Conservation (phyloP, 2,888 invertebrate genomes). For the Aspidapion aeneum region DNA sequence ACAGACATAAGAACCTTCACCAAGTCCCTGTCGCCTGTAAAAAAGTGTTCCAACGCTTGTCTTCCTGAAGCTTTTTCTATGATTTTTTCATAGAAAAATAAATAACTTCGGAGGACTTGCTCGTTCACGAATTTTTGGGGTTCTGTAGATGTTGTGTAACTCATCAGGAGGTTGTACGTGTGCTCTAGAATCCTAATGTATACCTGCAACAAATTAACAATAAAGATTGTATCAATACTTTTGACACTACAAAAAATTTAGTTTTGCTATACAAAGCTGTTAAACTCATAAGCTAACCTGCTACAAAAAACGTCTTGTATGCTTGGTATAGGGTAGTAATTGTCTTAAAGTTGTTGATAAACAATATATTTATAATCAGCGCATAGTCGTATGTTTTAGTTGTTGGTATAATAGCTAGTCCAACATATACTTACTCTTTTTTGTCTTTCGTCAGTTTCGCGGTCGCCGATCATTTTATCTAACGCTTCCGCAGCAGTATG, state of each 20-base stretch:
- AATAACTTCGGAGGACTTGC: slow-evolving; percentile 61
- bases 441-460: slow-evolving; percentile 63
- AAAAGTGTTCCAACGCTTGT: slow-evolving; percentile 79
- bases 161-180: slow-evolving; percentile 65
- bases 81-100: slow-evolving; percentile 83
- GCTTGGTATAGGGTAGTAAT: no score
- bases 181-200: slow-evolving; percentile 55
- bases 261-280: no score
- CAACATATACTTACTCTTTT: slow-evolving; percentile 47
- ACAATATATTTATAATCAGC: no score
- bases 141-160: slow-evolving; percentile 49
- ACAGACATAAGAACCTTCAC: slow-evolving; percentile 79
- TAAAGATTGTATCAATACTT: no score
- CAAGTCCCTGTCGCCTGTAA: slow-evolving; percentile 65
- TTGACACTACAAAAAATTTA: no score
- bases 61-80: slow-evolving; percentile 79
- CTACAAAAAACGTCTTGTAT: no score
- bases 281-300: no score
- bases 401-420: no score
- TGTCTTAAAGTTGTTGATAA: no score
- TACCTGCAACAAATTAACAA: no score
- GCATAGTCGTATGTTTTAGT: no score
- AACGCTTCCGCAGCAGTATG: slow-evolving; percentile 61
- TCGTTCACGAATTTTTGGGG: slow-evolving; percentile 51
- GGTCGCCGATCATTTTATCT: slow-evolving; percentile 59